A percentile compares a stretch with the other conserved stretches of the same genome.
Conservation (phyloP, 2,797 vertebrate species). For the Nyctibius grandis region DNA sequence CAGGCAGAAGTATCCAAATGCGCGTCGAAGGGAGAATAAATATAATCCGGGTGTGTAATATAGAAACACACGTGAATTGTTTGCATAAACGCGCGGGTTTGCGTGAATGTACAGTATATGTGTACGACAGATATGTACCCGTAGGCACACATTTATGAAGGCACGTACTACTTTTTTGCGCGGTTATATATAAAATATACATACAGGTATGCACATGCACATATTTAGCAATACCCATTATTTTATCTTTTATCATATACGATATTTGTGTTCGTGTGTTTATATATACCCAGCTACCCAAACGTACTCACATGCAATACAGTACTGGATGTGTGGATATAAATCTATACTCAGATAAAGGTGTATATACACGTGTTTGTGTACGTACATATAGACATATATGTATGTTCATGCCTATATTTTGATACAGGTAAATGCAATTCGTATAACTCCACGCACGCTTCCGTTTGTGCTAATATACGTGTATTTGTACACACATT, state of each 20-base stretch:
- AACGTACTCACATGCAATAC: neutral
- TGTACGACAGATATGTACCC: neutral
- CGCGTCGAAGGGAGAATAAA: neutral
- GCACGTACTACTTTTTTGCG: neutral
- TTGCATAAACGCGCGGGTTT: neutral
- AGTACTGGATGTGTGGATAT: neutral
- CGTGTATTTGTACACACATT: neutral
- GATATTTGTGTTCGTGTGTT: neutral
- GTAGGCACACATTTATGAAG: neutral
- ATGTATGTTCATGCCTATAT: neutral
- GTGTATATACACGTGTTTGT: neutral
- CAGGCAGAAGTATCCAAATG: neutral
- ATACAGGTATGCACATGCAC: neutral
- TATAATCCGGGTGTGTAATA: neutral
- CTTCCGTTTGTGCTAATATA: neutral
- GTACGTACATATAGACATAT: neutral
- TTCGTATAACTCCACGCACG: neutral
- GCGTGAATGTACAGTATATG: neutral
- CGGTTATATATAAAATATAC: neutral
- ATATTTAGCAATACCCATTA: neutral
- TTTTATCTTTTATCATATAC: neutral
- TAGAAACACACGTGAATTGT: neutral
- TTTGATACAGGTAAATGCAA: neutral
- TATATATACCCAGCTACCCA: neutral
- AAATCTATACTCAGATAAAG: neutral